Conservation (phyloP, 2,113 vertebrate genomes). For the Alethe castanea region DNA sequence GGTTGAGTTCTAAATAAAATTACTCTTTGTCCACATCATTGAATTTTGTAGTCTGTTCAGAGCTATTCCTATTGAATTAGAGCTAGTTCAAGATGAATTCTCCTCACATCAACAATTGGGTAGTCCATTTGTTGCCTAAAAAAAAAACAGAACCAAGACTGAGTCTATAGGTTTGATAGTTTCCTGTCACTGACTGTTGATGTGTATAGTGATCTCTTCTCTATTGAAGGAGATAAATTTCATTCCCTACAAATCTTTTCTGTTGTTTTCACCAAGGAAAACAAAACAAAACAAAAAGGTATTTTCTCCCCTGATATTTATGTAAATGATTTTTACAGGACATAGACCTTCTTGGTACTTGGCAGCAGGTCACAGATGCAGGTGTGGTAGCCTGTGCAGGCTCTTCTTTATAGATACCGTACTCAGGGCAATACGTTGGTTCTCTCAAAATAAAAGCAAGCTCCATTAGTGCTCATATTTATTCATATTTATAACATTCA, state of each 20-base stretch:
- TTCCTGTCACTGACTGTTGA: background rate
- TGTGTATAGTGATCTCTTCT: background rate
- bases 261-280: background rate
- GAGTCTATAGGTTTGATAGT: background rate
- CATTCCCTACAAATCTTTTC: background rate
- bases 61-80: background rate
- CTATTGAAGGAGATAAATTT: background rate
- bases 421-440: accelerated
- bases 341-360: background rate
- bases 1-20: background rate
- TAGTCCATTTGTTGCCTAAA: background rate
- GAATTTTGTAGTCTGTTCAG: background rate
- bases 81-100: background rate
- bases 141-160: background rate
- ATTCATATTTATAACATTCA: background rate
- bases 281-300: background rate
- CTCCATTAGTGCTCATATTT: background rate
- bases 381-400: background rate
- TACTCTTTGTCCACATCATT: background rate
- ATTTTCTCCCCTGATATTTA: background rate
- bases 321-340: background rate
- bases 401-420: background rate
- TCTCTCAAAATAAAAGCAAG: background rate
- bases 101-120: background rate
- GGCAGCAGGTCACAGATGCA: background rate